Base-by-base conservation (phyloP, 2,113 vertebrate genomes). In the Atlantisia rogersi region DNA sequence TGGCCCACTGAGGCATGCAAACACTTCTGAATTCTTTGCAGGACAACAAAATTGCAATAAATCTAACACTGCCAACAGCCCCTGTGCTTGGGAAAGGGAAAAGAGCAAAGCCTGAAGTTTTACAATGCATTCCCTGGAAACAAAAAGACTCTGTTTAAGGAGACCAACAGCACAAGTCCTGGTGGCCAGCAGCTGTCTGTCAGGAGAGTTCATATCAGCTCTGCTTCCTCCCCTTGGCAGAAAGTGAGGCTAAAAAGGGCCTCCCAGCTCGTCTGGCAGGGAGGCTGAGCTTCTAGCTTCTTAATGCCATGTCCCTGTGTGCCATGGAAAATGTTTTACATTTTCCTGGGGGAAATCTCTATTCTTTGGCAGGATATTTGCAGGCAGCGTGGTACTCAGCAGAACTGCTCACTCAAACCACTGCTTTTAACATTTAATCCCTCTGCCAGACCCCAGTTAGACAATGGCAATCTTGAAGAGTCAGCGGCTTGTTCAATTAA, bases 1-100 rank as follows among this genome's bases (percentile, higher is more conserved):
- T 65, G 67, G 78, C 67, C 91, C 67, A 85, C 67, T 46, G 90
- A 90, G 75, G 90, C 70, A 85, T 50, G 40, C 35, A 85, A 91
- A 92, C 58, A 65, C 59, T 88, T 94, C 46, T 37, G 25, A 94
- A 58, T 80, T 93, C 78, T 82, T 93, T 77, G 79, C 90, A 90
- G 94, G 82, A 94, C 78, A 95, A 78, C 42, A 91, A 95, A 95
- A 86, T 63, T 80, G 40, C 50, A 86, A 70, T 70, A 91, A 94
- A 82, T 67, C 42, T 29, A 88, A 82, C 19, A 44, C 35, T 69
- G 69, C 42, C 83, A 95, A 86, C 15, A 82, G 39, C 5, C 55
- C 6, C 6, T 15, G 25, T 39, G 37, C 44, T 77, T 31, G 50
- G 59, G 86, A 94, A 53, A 39, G 15, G 19, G 40, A 87, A 90